These are phyloP conservation scores for Plectus sambesii DNA, from an alignment of 1,140 invertebrate species.

Conservation along the genomic window DNA sequence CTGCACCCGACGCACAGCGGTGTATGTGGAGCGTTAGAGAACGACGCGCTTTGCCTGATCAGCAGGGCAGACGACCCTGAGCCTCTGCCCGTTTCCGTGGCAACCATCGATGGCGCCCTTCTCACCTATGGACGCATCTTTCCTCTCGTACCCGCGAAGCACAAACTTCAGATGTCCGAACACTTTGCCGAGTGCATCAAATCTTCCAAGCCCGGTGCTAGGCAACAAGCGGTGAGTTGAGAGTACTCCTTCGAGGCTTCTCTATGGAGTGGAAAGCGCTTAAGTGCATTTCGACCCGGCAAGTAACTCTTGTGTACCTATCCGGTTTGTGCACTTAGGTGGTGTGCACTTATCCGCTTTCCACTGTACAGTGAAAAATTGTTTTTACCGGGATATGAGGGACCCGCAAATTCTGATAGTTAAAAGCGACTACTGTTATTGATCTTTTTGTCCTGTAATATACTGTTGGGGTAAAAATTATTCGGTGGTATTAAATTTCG, in stretches of 20 bases:
- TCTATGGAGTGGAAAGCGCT: no score
- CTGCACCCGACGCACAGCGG: slow-evolving; percentile 50
- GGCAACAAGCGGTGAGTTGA: slow-evolving; percentile 25
- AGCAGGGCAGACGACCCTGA: slow-evolving; percentile 52
- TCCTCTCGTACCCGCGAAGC: slow-evolving; percentile 81
- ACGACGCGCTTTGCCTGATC: slow-evolving; percentile 27
- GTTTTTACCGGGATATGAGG: no score
- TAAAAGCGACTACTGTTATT: no score
- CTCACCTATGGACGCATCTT: slow-evolving; percentile 84
- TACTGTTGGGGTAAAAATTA: no score
- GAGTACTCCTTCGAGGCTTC: slow-evolving; percentile 67
- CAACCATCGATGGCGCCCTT: slow-evolving; percentile 87
- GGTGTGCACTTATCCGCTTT: no score
- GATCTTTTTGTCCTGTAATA: no score
- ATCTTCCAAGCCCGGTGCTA: slow-evolving; percentile 51
- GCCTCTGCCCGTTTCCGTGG: slow-evolving; percentile 83
- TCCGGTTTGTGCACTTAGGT: no score
- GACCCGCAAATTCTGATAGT: no score
- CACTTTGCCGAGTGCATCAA: slow-evolving; percentile 85
- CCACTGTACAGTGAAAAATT: no score
- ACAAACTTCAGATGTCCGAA: slow-evolving; percentile 85
- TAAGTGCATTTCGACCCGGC: slow-evolving; percentile 61
- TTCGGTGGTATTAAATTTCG: no score
- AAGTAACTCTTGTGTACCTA: no score
- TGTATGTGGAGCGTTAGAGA: slow-evolving; percentile 23